Conservation (phyloP, 2,113 vertebrate genomes). For the Myanophis thanlyinensis region DNA sequence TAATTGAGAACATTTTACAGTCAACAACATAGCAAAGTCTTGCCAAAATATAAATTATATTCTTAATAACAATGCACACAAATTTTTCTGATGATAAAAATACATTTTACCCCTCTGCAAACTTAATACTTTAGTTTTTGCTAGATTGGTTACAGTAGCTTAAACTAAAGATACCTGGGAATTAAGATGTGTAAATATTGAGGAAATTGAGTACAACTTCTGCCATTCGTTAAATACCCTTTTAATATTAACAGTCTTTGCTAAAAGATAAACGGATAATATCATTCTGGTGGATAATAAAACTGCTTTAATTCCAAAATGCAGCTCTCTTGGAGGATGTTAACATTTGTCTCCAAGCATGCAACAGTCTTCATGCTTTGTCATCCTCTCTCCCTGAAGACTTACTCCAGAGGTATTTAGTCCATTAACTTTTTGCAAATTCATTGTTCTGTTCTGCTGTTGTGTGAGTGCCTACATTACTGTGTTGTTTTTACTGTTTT, state of each 20-base stretch:
- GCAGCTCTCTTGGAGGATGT: slow-evolving; percentile 90
- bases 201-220: neutral
- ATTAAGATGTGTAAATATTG: neutral
- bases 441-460: neutral
- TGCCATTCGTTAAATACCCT: neutral
- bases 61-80: neutral
- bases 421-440: neutral
- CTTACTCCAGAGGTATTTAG: slow-evolving; percentile 86
- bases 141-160: neutral
- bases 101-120: neutral
- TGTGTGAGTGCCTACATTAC: neutral
- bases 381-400: slow-evolving; percentile 88
- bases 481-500: slow-evolving; percentile 2
- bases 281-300: slow-evolving; percentile 4
- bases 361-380: slow-evolving; percentile 87
- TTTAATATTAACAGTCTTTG: neutral
- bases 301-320: neutral
- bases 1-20: neutral
- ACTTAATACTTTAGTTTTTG: neutral
- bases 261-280: neutral
- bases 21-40: neutral
- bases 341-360: slow-evolving; percentile 87
- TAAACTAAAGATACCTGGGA: neutral
- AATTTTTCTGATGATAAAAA: neutral
- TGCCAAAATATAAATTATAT: neutral